Percentiles rank a stretch among this genome's conserved stretches.
Conservation (phyloP, 2,797 vertebrate genomes). For the Clamator glandarius region DNA sequence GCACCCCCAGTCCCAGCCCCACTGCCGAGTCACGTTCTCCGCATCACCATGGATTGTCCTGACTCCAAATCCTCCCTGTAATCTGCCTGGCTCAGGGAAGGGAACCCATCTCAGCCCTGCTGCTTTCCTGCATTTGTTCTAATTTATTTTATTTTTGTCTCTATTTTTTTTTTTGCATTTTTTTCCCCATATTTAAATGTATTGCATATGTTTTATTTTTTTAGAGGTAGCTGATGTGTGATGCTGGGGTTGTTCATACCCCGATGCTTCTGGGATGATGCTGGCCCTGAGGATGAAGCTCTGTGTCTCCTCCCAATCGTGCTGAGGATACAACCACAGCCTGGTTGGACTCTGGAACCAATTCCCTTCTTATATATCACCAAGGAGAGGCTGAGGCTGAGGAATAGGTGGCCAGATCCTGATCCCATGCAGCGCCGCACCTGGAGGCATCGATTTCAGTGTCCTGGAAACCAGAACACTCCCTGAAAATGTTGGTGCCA, state of each 20-base stretch:
- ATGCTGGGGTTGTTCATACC: neutral
- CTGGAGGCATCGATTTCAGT: accelerated
- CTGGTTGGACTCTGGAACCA: accelerated
- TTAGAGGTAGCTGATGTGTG: neutral
- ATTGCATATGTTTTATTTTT: neutral
- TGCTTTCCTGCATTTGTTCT: neutral
- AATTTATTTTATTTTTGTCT: neutral
- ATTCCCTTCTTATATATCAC: accelerated
- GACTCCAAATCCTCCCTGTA: neutral
- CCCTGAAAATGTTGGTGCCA: neutral
- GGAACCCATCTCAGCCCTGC: neutral
- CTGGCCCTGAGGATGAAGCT: neutral
- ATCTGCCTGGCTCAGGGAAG: neutral
- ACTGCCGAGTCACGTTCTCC: neutral
- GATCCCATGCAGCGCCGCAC: accelerated
- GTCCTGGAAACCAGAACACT: neutral
- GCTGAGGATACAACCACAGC: neutral
- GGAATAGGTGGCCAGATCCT: accelerated
- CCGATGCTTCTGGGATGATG: accelerated
- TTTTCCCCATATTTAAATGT: too few relatives aligned
- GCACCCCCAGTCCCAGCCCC: neutral
- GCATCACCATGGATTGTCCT: accelerated
- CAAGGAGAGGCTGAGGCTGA: accelerated
- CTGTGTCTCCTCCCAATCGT: neutral
- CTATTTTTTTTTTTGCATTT: neutral